Evolutionary conservation across 2,113 vertebrate genomes (phyloP), one percentile per base, ranked within the genome.

Genomic region (Acinonyx jubatus): DNA sequence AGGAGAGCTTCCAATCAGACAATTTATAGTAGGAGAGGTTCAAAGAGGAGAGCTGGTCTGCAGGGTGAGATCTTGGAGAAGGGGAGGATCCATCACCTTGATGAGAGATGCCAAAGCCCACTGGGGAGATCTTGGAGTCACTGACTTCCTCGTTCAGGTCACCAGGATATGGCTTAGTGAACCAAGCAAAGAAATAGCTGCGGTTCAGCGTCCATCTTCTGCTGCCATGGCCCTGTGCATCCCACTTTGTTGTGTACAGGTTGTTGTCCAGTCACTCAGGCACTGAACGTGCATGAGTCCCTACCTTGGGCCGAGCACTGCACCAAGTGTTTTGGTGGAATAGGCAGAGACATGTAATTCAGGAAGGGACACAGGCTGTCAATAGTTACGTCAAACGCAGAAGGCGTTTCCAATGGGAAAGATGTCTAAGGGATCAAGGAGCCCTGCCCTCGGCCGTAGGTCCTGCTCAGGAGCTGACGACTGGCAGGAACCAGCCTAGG

Each of bases 221-320:
- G 23, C 71, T 33, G 38, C 18, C 7, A 25, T 33, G 25, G 36
- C 31, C 36, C 68, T 31, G 3, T 9, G 5, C 13, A 1, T 7
- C 5, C 31, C 41, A 31, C 21, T 1, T 15, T 6, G 48, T 31
- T 27, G 68, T 16, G 19, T 1, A 2, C 0, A 5, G 33, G 41
- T 6, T 57, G 74, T 1, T 1, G 7, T 50, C 69, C 45, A 23
- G 45, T n/a, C 45, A 21, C 33, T 14, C 57, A 7, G 0, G 4
- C 18, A 0, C 3, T 4, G 33, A 33, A 23, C 69, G 16, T 33
- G 15, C 0, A 0, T 0, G 29, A 38, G 52, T 23, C 10, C 23
- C 81, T 31, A 52, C 68, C 7, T 0, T 1, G 45, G 48, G 36
- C 31, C 45, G 2, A 16, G n/a, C 0, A 0, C 11, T 11, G 8